Conservation (phyloP, 2,113 vertebrate genomes). For the Mystacornis crossleyi region DNA sequence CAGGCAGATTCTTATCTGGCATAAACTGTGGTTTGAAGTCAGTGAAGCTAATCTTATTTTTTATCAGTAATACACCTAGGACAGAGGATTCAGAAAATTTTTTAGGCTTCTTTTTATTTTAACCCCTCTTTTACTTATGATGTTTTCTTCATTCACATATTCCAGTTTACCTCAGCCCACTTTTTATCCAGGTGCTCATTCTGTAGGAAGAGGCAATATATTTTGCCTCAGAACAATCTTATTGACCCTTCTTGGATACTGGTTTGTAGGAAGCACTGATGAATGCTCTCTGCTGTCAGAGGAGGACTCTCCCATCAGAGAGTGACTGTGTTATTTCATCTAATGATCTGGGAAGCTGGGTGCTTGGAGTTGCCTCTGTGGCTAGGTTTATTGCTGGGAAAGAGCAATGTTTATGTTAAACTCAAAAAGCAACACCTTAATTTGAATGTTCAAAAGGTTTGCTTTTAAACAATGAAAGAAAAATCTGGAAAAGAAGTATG, state of each 20-base stretch:
- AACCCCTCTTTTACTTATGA: not conserved
- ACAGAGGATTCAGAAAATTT: not conserved
- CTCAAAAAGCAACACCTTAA: not conserved
- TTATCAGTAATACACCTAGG: not conserved
- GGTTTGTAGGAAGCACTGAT: not conserved
- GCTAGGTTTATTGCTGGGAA: not conserved
- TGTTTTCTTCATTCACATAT: not conserved
- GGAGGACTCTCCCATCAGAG: not conserved
- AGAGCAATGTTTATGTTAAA: not conserved
- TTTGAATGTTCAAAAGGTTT: not conserved
- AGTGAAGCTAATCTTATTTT: not conserved
- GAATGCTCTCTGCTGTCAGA: not conserved
- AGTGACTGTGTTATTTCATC: not conserved
- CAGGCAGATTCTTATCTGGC: not conserved
- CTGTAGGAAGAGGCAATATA: not conserved
- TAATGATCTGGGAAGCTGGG: not conserved
- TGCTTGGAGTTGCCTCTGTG: not conserved
- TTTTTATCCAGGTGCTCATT: not conserved
- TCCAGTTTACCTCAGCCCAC: not conserved
- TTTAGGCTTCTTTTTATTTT: not conserved
- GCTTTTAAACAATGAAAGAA: not conserved
- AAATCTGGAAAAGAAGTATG: not conserved
- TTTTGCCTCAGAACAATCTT: not conserved
- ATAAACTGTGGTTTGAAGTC: not conserved
- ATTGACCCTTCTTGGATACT: not conserved